Conservation (phyloP, 2,888 invertebrate genomes). For the Petrolisthes manimaculis region DNA sequence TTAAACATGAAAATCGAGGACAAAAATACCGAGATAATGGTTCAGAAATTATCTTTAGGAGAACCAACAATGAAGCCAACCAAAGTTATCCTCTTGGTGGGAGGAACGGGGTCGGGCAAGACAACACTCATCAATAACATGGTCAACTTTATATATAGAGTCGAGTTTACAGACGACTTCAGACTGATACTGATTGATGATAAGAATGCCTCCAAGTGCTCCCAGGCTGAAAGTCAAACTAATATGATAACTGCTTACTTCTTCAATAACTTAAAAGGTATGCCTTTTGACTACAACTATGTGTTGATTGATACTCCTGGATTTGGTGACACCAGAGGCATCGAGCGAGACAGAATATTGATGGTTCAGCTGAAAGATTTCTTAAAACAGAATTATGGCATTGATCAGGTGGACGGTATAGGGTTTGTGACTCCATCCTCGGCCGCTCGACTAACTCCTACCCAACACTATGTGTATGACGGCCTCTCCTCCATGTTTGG, state of each 20-base stretch:
- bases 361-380: conserved; percentile 37
- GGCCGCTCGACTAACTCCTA: conserved; percentile 62
- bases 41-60: conserved; percentile 39
- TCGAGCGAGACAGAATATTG: conserved; percentile 42
- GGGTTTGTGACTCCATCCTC: conserved; percentile 66
- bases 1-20: conserved; percentile 39
- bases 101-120: conserved; percentile 63
- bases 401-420: conserved; percentile 65
- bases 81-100: conserved; percentile 49
- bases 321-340: conserved; percentile 59
- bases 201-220: conserved; percentile 46
- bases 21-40: conserved; percentile 26
- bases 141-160: conserved; percentile 58
- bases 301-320: conserved; percentile 61
- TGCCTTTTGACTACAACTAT: conserved; percentile 55
- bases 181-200: conserved; percentile 54
- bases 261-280: conserved; percentile 42
- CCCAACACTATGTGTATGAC: conserved; percentile 66
- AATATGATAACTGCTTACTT: conserved; percentile 60
- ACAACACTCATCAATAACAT: conserved; percentile 63
- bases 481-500: conserved; percentile 66
- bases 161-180: conserved; percentile 48
- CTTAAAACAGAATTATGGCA: conserved; percentile 45
- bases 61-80: conserved; percentile 27
- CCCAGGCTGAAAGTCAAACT: conserved; percentile 64